A percentile compares a stretch with the other conserved stretches of the same genome.
phyloP scores from a whole-genome alignment of 2,113 vertebrate species.

The Rafetus swinhoei region DNA sequence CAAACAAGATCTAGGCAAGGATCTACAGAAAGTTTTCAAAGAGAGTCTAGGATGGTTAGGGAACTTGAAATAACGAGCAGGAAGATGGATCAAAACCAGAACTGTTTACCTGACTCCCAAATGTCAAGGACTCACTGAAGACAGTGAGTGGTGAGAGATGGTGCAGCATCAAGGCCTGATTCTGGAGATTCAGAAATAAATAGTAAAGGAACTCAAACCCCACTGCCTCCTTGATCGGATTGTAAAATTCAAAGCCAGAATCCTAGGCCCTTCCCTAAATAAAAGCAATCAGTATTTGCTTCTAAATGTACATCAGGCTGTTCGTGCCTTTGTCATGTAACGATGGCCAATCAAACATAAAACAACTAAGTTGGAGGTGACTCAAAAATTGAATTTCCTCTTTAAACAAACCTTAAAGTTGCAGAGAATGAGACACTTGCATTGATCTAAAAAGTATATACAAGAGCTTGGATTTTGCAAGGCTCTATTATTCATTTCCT shows the following conservation, averaged over 20 bases:
- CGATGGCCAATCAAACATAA: neutral
- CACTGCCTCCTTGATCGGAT: neutral
- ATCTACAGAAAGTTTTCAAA: neutral
- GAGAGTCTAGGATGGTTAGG: accelerated
- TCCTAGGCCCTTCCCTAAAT: neutral
- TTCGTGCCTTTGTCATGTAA: neutral
- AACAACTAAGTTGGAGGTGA: neutral
- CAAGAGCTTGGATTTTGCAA: neutral
- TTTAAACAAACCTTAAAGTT: neutral
- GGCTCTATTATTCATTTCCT: neutral
- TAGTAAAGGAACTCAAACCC: neutral
- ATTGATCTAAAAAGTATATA: neutral
- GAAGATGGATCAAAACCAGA: neutral
- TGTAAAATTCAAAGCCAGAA: neutral
- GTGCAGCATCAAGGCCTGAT: neutral
- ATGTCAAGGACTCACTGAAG: neutral
- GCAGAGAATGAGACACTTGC: neutral
- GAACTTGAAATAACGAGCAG: neutral
- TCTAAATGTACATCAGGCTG: neutral
- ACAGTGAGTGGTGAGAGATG: neutral
- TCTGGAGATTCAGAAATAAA: neutral
- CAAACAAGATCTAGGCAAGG: neutral
- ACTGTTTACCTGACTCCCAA: neutral
- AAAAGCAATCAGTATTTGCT: neutral
- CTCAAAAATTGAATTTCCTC: neutral